Percentiles rank a stretch among this genome's conserved stretches.
Evolutionary conservation across 2,888 invertebrate species (phyloP).

Genomic region (Dorcus parallelipipedus): DNA sequence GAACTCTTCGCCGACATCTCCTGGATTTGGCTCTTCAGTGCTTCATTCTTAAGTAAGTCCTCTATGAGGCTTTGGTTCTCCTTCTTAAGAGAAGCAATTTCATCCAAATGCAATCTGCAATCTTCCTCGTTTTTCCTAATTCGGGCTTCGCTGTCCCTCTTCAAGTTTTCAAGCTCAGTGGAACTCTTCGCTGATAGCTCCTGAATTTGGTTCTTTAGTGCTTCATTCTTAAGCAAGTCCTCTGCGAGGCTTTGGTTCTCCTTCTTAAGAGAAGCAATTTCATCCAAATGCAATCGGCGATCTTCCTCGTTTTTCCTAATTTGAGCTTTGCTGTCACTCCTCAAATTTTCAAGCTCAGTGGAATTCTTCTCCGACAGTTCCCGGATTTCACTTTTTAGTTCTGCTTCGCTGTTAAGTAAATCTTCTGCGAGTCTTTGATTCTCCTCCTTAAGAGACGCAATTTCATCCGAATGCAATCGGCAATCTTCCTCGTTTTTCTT

Average conservation of each 20-base stretch:
- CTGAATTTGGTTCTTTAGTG: too few relatives aligned
- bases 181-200: not conserved
- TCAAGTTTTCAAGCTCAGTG: not conserved
- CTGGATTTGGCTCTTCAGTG: too few relatives aligned
- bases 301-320: not conserved
- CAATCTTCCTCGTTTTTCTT: not conserved
- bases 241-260: not conserved
- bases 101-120: not conserved
- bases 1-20: not conserved
- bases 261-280: slow-evolving; percentile 15
- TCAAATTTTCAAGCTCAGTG: not conserved
- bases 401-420: not conserved
- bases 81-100: slow-evolving; percentile 14
- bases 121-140: not conserved
- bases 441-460: slow-evolving; percentile 4
- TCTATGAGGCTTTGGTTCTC: not conserved
- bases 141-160: not conserved
- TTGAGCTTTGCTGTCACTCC: not conserved
- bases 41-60: slow-evolving; percentile 3
- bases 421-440: not conserved
- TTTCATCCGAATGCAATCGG: not conserved
- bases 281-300: not conserved
- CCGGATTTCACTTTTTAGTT: not conserved
- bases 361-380: not conserved
- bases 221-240: slow-evolving; percentile 1